Percentiles rank a stretch among this genome's conserved stretches.
Conservation (phyloP, 2,113 vertebrate species). For the Mustelus asterias region DNA sequence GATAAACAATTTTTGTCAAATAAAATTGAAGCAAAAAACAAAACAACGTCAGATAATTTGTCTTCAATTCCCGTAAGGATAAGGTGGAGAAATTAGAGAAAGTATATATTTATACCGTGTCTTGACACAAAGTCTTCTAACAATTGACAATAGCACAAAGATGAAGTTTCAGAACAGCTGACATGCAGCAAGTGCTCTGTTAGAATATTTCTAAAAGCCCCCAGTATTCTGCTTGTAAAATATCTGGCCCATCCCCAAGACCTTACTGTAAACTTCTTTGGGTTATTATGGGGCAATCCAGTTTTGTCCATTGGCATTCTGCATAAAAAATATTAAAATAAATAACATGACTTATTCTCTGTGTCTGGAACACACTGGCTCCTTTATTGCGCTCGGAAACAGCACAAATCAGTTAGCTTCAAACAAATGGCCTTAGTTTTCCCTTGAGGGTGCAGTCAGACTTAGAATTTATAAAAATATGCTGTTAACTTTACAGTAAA, state of each 20-base stretch:
- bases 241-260: neutral
- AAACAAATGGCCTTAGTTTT: neutral
- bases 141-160: neutral
- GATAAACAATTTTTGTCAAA: neutral
- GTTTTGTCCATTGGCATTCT: neutral
- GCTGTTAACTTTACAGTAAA: neutral
- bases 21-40: neutral
- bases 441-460: neutral
- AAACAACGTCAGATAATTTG: neutral
- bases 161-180: neutral
- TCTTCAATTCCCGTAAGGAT: neutral
- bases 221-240: neutral
- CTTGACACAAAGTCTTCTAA: neutral
- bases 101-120: neutral
- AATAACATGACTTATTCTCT: neutral
- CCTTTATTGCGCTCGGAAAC: neutral
- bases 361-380: neutral
- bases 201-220: neutral
- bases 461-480: neutral
- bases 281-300: neutral
- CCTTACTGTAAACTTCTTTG: neutral
- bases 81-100: neutral
- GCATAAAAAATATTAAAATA: slow-evolving; percentile 17
- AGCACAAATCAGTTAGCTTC: neutral
- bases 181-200: neutral